These are phyloP conservation scores for Hypercompe scribonia DNA, from an alignment of 2,888 invertebrate genomes.

Conservation along the genomic window DNA sequence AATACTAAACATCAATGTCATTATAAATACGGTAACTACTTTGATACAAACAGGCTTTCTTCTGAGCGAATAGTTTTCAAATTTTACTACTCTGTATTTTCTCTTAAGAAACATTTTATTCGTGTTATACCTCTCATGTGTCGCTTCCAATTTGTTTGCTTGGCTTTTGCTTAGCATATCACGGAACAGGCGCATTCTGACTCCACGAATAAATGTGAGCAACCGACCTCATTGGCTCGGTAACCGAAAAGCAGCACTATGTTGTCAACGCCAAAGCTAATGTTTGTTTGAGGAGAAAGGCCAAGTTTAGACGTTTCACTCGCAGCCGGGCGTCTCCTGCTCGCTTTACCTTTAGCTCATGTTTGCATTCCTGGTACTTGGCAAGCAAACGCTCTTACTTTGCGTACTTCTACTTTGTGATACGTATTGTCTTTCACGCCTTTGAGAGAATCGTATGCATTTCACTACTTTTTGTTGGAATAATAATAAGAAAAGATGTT, in stretches of 20 bases:
- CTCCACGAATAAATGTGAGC: constrained; percentile 74
- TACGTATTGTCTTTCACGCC: constrained; percentile 77
- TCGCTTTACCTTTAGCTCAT: constrained; percentile 73
- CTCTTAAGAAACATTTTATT: constrained; percentile 62
- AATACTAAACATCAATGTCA: neutral
- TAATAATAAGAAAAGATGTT: constrained; percentile 34
- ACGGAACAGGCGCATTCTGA: constrained; percentile 77
- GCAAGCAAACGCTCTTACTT: constrained; percentile 80
- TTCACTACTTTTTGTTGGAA: constrained; percentile 64
- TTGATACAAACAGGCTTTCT: constrained; percentile 27
- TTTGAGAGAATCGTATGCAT: constrained; percentile 74
- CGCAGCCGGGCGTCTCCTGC: constrained; percentile 48
- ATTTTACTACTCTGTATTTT: constrained; percentile 50
- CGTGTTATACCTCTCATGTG: constrained; percentile 62
- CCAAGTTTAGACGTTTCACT: constrained; percentile 46
- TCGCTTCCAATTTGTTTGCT: constrained; percentile 80
- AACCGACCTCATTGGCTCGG: constrained; percentile 64
- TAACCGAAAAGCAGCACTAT: constrained; percentile 28
- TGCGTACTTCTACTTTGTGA: constrained; percentile 76
- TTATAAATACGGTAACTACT: constrained; percentile 8
- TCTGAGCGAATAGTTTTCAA: constrained; percentile 44
- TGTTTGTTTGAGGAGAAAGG: constrained; percentile 25
- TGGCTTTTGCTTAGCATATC: constrained; percentile 83
- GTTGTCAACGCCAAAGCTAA: constrained; percentile 20
- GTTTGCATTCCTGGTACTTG: constrained; percentile 81